Conservation (phyloP, 2,888 invertebrate genomes). For the Torymus auratus region DNA sequence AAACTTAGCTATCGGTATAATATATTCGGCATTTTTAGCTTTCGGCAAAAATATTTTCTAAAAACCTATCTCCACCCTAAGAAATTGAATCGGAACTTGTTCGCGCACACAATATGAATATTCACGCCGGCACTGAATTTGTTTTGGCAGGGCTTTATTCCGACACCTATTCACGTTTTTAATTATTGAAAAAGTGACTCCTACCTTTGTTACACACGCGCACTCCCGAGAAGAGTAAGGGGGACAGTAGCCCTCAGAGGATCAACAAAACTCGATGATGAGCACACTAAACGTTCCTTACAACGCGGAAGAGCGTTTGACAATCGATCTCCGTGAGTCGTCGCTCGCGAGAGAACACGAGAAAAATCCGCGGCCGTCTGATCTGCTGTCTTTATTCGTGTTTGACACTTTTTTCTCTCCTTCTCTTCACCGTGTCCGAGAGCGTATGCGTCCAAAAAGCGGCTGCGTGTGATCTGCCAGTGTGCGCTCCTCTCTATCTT, state of each 20-base stretch:
- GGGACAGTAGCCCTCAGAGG: background rate
- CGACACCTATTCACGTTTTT: background rate
- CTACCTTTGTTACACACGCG: constrained; percentile 26
- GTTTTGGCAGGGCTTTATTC: no score
- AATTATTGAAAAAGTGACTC: constrained; percentile 14
- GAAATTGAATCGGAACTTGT: no score
- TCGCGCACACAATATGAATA: no score
- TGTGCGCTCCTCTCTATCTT: background rate
- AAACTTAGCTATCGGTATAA: no score
- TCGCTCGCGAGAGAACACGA: background rate
- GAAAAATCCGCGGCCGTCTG: no score
- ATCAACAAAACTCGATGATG: background rate
- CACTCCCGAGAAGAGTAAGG: background rate
- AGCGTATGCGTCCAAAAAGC: background rate
- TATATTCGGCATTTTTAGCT: no score
- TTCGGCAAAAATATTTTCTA: no score
- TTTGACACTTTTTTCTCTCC: background rate
- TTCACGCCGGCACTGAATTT: no score
- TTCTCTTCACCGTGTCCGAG: no score
- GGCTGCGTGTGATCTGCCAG: background rate
- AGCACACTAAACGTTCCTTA: constrained; percentile 20
- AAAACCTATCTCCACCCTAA: no score
- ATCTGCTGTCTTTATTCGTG: no score
- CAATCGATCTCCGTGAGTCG: background rate
- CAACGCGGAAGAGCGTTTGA: background rate